A percentile compares a stretch with the other conserved stretches of the same genome.
Evolutionary conservation across 2,888 invertebrate genomes (phyloP).

Genomic region (Dascillus cervinus): DNA sequence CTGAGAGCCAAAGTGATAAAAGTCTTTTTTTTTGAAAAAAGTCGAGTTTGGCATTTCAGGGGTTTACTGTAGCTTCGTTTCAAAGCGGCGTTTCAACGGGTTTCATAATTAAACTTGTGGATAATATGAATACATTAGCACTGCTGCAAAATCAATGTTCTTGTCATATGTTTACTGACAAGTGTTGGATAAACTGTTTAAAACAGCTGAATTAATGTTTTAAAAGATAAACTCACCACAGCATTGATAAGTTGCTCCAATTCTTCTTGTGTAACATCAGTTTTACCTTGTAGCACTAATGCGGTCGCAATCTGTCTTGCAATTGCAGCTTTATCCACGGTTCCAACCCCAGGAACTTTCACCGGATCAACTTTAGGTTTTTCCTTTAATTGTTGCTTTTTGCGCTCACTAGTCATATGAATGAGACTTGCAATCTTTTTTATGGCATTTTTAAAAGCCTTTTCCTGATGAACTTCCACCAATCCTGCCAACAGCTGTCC

Average conservation of each 20-base stretch:
- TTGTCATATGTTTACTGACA: too few species aligned
- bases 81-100: too few species aligned
- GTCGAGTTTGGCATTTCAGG: too few species aligned
- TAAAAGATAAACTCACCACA: conserved; percentile 48
- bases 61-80: too few species aligned
- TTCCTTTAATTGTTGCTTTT: conserved; percentile 36
- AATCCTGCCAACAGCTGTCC: conserved; percentile 60
- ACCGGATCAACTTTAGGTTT: conserved; percentile 43
- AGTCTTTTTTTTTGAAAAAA: too few species aligned
- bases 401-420: conserved; percentile 53
- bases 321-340: conserved; percentile 70
- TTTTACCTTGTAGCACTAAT: conserved; percentile 69
- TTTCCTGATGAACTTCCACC: conserved; percentile 53
- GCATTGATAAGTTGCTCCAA: conserved; percentile 72
- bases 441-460: conserved; percentile 66
- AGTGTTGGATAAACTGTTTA: too few species aligned
- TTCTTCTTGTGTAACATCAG: conserved; percentile 71
- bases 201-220: background rate
- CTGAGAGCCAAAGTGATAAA: too few species aligned
- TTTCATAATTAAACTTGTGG: too few species aligned
- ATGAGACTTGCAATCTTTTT: conserved; percentile 68
- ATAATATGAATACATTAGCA: too few species aligned
- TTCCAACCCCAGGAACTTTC: conserved; percentile 60
- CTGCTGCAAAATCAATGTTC: too few species aligned
- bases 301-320: conserved; percentile 76